Evolutionary conservation across 2,113 vertebrate species (phyloP).

Genomic region (Anguilla rostrata): DNA sequence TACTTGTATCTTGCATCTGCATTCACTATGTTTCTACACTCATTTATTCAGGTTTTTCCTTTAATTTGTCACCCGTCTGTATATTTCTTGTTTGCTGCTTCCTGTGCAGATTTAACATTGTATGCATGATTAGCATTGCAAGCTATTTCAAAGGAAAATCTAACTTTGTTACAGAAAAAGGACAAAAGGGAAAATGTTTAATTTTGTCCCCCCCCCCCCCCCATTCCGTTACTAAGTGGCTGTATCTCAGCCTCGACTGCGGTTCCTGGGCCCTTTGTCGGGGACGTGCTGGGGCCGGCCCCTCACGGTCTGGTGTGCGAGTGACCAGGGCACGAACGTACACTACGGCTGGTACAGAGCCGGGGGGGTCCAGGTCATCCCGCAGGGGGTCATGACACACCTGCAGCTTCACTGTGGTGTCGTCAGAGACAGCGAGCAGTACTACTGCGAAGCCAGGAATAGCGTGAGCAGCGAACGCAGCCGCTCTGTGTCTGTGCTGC

Average conservation of each 20-base stretch:
- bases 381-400: constrained; percentile 34
- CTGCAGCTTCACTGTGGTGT: constrained; percentile 52
- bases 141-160: not conserved
- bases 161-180: not conserved
- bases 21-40: too few relatives aligned
- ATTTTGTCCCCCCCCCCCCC: not conserved
- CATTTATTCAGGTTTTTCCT: too few relatives aligned
- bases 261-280: constrained; percentile 43
- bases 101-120: not conserved
- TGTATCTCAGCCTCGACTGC: constrained; percentile 56
- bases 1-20: too few relatives aligned
- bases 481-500: constrained; percentile 42
- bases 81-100: not conserved
- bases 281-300: constrained; percentile 58
- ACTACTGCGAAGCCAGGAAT: constrained; percentile 58
- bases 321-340: constrained; percentile 45
- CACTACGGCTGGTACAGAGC: constrained; percentile 59
- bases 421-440: constrained; percentile 33
- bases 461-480: constrained; percentile 50
- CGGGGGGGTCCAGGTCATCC: not conserved
- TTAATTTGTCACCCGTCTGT: too few relatives aligned
- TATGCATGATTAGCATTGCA: not conserved
- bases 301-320: constrained; percentile 54
- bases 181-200: not conserved
- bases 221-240: constrained; percentile 46